A percentile compares a stretch with the other conserved stretches of the same genome.
Conservation (phyloP, 2,113 vertebrate species). For the Lanius collurio region DNA sequence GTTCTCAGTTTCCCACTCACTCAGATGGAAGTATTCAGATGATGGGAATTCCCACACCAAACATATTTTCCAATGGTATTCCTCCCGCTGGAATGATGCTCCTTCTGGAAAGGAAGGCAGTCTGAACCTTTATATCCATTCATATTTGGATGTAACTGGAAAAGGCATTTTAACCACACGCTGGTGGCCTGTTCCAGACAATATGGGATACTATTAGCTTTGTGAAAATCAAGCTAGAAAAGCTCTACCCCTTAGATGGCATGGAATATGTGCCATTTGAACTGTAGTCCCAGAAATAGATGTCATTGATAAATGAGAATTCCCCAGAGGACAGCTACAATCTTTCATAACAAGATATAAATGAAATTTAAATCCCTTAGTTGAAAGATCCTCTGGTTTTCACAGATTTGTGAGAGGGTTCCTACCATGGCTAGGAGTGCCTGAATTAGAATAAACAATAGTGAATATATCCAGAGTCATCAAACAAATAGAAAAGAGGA, state of each 20-base stretch:
- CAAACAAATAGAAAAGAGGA: neutral
- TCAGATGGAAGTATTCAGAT: neutral
- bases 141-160: neutral
- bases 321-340: neutral
- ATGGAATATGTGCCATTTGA: neutral
- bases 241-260: no score
- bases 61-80: neutral
- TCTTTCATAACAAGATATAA: neutral
- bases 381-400: neutral
- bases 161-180: neutral
- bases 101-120: neutral
- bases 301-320: neutral
- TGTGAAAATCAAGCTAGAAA: neutral
- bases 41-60: neutral
- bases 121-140: neutral
- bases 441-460: neutral
- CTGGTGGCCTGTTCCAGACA: neutral
- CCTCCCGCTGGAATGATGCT: neutral
- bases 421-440: neutral
- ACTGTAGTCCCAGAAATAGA: neutral
- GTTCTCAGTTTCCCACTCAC: neutral
- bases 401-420: neutral
- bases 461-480: neutral
- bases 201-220: neutral
- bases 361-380: neutral